Percentiles rank a stretch among this genome's conserved stretches.
phyloP scores from a whole-genome alignment of 2,797 vertebrate genomes.

The Myotis daubentonii region DNA sequence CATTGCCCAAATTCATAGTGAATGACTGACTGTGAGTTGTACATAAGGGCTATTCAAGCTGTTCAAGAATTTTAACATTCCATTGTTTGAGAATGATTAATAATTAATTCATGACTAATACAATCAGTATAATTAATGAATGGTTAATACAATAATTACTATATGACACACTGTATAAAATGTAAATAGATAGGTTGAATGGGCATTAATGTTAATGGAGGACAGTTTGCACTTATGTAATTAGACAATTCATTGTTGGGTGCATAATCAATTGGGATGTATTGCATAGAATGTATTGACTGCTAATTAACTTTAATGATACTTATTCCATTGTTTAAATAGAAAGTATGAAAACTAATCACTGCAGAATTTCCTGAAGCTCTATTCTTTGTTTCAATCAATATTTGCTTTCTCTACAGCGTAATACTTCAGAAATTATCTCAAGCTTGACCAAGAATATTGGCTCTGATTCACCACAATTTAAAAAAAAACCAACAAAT shows the following conservation, averaged over 20 bases:
- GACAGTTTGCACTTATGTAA: conserved; percentile 5
- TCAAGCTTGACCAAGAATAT: conserved; percentile 35
- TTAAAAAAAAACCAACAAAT: not conserved
- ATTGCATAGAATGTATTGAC: not conserved
- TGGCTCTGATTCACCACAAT: conserved; percentile 52
- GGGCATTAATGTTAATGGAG: not conserved
- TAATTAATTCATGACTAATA: conserved; percentile 11
- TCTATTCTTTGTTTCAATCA: conserved; percentile 20
- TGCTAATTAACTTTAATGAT: conserved; percentile 44
- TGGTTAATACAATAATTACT: not conserved
- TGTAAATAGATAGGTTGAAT: not conserved
- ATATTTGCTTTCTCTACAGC: conserved; percentile 44
- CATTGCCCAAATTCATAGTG: not conserved
- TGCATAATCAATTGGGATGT: not conserved
- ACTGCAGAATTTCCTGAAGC: conserved; percentile 19
- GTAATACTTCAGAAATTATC: conserved; percentile 34
- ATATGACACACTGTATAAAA: not conserved
- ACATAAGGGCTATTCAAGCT: not conserved
- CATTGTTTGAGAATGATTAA: not conserved
- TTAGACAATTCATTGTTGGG: not conserved
- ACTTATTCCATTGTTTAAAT: conserved; percentile 46
- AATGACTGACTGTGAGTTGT: not conserved
- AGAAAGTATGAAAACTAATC: conserved; percentile 51
- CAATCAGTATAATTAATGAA: not conserved
- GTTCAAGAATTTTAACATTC: conserved; percentile 31